These are phyloP conservation scores for Poicephalus meyeri DNA, from an alignment of 2,113 vertebrate species.

Conservation along the genomic window DNA sequence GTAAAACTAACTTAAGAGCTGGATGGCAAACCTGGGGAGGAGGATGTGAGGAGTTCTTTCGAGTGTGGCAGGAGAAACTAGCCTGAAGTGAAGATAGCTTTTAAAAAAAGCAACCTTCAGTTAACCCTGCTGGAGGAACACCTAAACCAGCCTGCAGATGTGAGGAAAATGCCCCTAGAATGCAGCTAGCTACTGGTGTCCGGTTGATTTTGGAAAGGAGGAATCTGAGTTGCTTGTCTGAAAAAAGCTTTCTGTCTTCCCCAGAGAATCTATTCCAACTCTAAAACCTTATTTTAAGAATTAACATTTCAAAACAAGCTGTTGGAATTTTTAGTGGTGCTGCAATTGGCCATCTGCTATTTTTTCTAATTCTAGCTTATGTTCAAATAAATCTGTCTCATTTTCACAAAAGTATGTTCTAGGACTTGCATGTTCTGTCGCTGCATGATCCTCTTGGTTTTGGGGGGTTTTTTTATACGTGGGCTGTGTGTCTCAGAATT, in stretches of 20 bases:
- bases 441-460: neutral
- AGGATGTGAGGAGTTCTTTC: neutral
- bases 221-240: neutral
- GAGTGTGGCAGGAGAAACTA: neutral
- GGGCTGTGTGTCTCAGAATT: neutral
- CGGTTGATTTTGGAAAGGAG: neutral
- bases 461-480: neutral
- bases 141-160: neutral
- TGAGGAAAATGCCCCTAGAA: neutral
- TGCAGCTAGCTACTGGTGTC: neutral
- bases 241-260: neutral
- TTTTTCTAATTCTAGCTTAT: slow-evolving; percentile 55
- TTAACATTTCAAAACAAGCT: slow-evolving; percentile 22
- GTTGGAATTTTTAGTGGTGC: slow-evolving; percentile 19
- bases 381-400: slow-evolving; percentile 4
- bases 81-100: neutral
- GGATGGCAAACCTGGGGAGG: neutral
- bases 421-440: neutral
- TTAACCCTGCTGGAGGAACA: neutral
- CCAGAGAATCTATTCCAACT: neutral
- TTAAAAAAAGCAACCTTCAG: neutral
- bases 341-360: slow-evolving; percentile 39
- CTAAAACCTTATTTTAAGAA: slow-evolving; percentile 33
- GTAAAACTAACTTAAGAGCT: neutral
- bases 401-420: neutral